Evolutionary conservation across 2,113 vertebrate genomes (phyloP).

Genomic region (Misgurnus anguillicaudatus): DNA sequence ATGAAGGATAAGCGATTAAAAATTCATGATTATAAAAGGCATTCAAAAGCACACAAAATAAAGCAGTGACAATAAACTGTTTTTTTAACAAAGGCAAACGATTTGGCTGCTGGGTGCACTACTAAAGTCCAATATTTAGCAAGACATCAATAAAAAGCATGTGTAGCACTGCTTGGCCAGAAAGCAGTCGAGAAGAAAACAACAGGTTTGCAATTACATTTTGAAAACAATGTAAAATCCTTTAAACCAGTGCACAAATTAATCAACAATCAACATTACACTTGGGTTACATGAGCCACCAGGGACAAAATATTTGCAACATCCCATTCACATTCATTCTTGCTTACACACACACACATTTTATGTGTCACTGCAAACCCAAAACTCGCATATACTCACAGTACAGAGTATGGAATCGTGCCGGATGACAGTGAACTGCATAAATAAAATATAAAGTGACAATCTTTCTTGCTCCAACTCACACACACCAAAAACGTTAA

Average conservation of each 20-base stretch:
- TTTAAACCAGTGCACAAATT: constrained; percentile 15
- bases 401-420: background rate
- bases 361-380: constrained; percentile 20
- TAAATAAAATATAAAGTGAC: background rate
- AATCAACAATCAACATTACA: background rate
- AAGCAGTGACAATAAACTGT: background rate
- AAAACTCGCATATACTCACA: constrained; percentile 12
- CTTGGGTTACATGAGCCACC: constrained; percentile 6
- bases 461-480: background rate
- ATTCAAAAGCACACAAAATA: constrained; percentile 4
- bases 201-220: constrained; percentile 12
- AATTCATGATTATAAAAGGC: constrained; percentile 18
- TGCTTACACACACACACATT: constrained; percentile 4
- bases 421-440: background rate
- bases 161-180: background rate
- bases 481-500: background rate
- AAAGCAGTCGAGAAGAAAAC: background rate
- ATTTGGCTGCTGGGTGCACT: constrained; percentile 15
- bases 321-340: background rate
- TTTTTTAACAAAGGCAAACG: too few species aligned
- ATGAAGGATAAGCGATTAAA: background rate
- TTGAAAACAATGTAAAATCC: constrained; percentile 16
- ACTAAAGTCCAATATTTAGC: constrained; percentile 4
- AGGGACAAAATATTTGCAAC: constrained; percentile 16
- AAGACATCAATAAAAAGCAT: background rate